Evolutionary conservation across 2,113 vertebrate genomes (phyloP).

Genomic region (Hemicordylus capensis): DNA sequence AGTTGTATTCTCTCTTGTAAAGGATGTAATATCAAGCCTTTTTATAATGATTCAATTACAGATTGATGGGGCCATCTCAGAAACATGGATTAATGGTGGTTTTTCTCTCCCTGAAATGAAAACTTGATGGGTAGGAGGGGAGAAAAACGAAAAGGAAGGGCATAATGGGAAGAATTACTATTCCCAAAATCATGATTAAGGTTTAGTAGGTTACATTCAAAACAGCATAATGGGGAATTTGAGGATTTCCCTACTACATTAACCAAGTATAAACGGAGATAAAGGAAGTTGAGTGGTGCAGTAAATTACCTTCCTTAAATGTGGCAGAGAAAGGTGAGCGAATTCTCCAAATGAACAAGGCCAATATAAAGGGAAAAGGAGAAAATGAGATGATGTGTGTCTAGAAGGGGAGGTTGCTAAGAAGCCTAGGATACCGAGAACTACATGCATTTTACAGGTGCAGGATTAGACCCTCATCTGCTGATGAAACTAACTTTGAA

Average conservation of each 20-base stretch:
- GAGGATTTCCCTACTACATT: constrained; percentile 71
- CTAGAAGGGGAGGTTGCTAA: fast-evolving
- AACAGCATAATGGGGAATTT: constrained; percentile 71
- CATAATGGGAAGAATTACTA: constrained; percentile 70
- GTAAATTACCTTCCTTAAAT: constrained; percentile 59
- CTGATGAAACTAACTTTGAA: fast-evolving
- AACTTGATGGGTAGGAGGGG: constrained; percentile 40
- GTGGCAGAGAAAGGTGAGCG: not conserved
- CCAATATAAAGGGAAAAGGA: fast-evolving
- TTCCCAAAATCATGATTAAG: constrained; percentile 76
- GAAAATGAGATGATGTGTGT: not conserved
- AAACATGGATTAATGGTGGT: constrained; percentile 74
- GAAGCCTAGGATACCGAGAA: not conserved
- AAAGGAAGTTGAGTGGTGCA: constrained; percentile 45
- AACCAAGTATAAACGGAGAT: constrained; percentile 63
- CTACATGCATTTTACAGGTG: not conserved
- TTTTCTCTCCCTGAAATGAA: constrained; percentile 66
- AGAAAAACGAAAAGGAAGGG: constrained; percentile 51
- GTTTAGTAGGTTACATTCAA: constrained; percentile 72
- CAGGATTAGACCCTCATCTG: fast-evolving
- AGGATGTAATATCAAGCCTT: constrained; percentile 75
- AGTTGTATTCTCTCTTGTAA: constrained; percentile 71
- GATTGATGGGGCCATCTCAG: constrained; percentile 75
- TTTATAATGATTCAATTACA: constrained; percentile 81
- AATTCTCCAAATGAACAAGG: not conserved